Evolutionary conservation across 1,140 invertebrate genomes (phyloP).

Genomic region (Bombus waltoni): DNA sequence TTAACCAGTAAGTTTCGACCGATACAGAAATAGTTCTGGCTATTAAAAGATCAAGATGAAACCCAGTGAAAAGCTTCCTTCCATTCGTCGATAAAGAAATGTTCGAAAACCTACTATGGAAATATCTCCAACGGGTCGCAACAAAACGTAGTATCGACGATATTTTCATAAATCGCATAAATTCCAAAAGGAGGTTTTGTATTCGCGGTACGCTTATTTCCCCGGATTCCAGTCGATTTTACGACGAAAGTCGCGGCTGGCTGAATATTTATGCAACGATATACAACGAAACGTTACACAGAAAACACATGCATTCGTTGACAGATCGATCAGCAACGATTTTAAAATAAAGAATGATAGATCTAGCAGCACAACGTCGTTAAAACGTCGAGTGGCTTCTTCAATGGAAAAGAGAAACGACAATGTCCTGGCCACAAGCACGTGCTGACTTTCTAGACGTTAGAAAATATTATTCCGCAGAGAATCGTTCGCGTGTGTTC

Average conservation of each 20-base stretch:
- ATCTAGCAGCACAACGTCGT: background rate
- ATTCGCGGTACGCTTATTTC: background rate
- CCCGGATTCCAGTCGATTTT: background rate
- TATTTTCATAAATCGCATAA: background rate
- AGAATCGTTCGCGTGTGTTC: background rate
- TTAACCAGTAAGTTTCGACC: background rate
- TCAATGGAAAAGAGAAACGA: no score
- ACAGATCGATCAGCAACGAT: slow-evolving; percentile 38
- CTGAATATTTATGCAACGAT: slow-evolving; percentile 41
- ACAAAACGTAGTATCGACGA: background rate
- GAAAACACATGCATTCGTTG: background rate
- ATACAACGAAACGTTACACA: background rate
- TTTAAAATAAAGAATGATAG: background rate
- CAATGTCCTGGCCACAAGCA: background rate
- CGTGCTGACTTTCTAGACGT: no score
- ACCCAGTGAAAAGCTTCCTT: background rate
- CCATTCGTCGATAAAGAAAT: background rate
- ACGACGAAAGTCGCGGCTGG: background rate
- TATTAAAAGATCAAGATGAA: background rate
- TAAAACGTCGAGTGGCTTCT: background rate
- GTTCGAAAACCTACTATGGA: background rate
- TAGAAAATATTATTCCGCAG: background rate
- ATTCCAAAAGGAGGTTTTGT: background rate
- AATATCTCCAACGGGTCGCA: background rate
- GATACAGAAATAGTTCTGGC: background rate